Conservation (phyloP, 1,140 invertebrate genomes). For the Gonioctena quinquepunctata region DNA sequence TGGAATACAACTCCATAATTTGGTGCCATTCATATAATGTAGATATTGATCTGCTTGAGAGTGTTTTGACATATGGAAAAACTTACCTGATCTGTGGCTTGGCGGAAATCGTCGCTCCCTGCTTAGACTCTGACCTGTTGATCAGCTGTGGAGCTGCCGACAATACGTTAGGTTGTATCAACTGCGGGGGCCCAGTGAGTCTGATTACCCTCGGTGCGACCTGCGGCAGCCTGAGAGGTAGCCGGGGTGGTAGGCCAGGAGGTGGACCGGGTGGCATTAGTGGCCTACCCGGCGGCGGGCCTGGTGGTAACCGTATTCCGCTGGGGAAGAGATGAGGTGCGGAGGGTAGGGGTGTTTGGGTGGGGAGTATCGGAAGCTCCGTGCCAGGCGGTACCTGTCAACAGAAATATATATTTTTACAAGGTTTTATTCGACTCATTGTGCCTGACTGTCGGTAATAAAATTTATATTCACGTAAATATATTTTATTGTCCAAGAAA, state of each 20-base stretch:
- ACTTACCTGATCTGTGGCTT: slow-evolving; percentile 82
- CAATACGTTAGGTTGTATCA: slow-evolving; percentile 69
- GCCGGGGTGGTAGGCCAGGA: slow-evolving; percentile 64
- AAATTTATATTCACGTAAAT: too few relatives aligned
- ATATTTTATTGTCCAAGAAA: too few relatives aligned
- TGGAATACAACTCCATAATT: too few relatives aligned
- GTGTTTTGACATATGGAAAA: too few relatives aligned
- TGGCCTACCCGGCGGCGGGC: slow-evolving; percentile 67
- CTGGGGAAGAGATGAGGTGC: slow-evolving; percentile 62
- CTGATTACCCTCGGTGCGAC: slow-evolving; percentile 63
- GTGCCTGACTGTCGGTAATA: too few relatives aligned
- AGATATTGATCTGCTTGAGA: too few relatives aligned
- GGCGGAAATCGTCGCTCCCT: slow-evolving; percentile 84
- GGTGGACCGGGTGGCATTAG: slow-evolving; percentile 69
- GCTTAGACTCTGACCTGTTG: slow-evolving; percentile 57
- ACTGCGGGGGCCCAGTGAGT: slow-evolving; percentile 58
- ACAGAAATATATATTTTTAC: too few relatives aligned
- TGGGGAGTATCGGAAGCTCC: not conserved
- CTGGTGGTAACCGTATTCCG: slow-evolving; percentile 62
- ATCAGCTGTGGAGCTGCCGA: slow-evolving; percentile 83
- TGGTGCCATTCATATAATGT: too few relatives aligned
- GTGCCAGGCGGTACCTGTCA: slow-evolving; percentile 32
- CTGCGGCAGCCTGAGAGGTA: slow-evolving; percentile 56
- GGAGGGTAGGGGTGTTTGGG: slow-evolving; percentile 54
- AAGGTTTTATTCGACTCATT: too few relatives aligned